Evolutionary conservation across 2,113 vertebrate species (phyloP).

Genomic region (Urocolius indicus): DNA sequence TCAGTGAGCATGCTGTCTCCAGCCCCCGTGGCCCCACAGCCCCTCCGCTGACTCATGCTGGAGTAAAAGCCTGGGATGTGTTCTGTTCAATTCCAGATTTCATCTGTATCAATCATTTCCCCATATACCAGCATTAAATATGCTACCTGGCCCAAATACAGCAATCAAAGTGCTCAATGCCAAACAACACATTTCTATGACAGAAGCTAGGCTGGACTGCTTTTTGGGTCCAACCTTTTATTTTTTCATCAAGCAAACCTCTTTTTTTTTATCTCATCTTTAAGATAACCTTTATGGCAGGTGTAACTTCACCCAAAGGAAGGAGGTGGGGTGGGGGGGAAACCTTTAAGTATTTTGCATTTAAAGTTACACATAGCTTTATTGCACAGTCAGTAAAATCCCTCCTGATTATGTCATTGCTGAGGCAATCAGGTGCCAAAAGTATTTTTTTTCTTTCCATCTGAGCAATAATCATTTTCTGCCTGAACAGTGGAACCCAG

Average conservation of each 20-base stretch:
- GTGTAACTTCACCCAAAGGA: background rate
- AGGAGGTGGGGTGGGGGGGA: background rate
- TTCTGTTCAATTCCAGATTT: background rate
- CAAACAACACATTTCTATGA: background rate
- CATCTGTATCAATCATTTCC: constrained; percentile 20
- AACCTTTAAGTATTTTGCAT: constrained; percentile 42
- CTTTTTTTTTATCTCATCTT: background rate
- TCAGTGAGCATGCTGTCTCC: background rate
- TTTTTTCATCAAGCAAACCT: background rate
- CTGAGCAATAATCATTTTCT: constrained; percentile 56
- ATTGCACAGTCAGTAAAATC: constrained; percentile 72
- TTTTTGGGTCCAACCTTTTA: background rate
- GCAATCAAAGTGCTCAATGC: background rate
- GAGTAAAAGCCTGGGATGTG: background rate
- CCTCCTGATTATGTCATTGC: constrained; percentile 72
- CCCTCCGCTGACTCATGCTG: accelerated
- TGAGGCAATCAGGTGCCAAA: constrained; percentile 66
- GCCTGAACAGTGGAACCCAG: constrained; percentile 43
- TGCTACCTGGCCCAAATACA: constrained; percentile 24
- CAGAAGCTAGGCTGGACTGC: background rate
- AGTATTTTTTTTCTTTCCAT: constrained; percentile 44
- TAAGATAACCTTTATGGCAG: background rate
- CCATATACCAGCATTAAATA: background rate
- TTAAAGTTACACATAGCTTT: constrained; percentile 40
- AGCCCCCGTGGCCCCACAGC: background rate